Evolutionary conservation across 2,797 vertebrate species (phyloP), one percentile per base, ranked within the genome.

Genomic region (Dipus sagitta): DNA sequence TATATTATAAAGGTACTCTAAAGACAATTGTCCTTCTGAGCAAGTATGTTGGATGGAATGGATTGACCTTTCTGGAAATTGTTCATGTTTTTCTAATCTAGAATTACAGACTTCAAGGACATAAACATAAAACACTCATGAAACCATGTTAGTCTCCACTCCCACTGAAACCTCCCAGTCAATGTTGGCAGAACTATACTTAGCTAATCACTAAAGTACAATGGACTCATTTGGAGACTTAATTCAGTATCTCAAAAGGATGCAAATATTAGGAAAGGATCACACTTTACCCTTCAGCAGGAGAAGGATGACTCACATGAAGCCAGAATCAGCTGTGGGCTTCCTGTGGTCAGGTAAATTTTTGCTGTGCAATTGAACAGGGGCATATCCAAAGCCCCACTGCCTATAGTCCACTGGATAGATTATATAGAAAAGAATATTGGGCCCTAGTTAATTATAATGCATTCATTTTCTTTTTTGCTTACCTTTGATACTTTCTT

Each of bases 101-200:
- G 28, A 77, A 21, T 82, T 67, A 81, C 3, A 47, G 11, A 72
- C n/a, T 92, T 94, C 75, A 89, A 74, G 38, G 60, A 94, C 24
- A 91, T 26, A 92, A 84, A 70, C 81, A 80, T 72, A 94, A 83
- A 30, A 38, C 28, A 80, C 23, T 88, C 38, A 88, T 91, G 60
- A 88, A 78, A 79, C 88, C 30, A 88, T 78, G 28, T 74, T 86
- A 88, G 13, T 4, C 58, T 92, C 88, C 75, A 76, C 21, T 34
- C 26, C 71, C 24, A 79, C 82, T 83, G 91, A 89, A 86, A 70
- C 42, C 54, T 74, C 0, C 4, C 34, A 26, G 13, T 89, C 23
- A 76, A 21, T 71, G 30, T 60, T 75, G 30, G 30, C 38, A n/a
- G 54, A 91, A 62, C 81, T 83, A 32, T 74, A 34, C 75, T 62